These are phyloP conservation scores for Proteles cristata DNA, from an alignment of 2,113 vertebrate genomes.

Conservation along the genomic window DNA sequence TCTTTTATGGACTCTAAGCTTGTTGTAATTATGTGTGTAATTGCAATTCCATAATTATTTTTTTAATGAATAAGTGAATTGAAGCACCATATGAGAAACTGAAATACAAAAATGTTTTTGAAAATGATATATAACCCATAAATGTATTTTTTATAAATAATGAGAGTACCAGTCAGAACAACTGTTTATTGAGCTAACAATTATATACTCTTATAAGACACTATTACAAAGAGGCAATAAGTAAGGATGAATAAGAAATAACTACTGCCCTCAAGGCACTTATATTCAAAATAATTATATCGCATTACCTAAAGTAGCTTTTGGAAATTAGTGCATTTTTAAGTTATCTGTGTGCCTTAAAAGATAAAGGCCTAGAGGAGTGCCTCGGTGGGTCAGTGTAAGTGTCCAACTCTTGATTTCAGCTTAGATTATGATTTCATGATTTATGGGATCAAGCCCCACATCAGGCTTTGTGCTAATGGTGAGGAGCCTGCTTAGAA, in stretches of 20 bases:
- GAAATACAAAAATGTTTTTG: background rate
- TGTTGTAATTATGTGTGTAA: background rate
- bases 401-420: too few relatives aligned
- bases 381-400: too few relatives aligned
- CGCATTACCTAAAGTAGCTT: background rate
- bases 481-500: too few relatives aligned
- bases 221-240: background rate
- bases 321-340: background rate
- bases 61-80: background rate
- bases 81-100: background rate
- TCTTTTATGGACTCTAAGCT: background rate
- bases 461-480: too few relatives aligned
- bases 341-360: background rate
- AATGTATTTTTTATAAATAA: background rate
- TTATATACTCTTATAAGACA: background rate
- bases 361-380: background rate
- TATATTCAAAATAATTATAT: constrained; percentile 3
- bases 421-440: too few relatives aligned
- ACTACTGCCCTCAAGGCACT: background rate
- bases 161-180: background rate
- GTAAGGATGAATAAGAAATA: constrained; percentile 10
- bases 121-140: background rate
- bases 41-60: background rate
- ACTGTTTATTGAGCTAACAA: background rate
- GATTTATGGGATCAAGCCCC: too few relatives aligned